Evolutionary conservation across 2,888 invertebrate species (phyloP).

Genomic region (Podabrus alpinus): DNA sequence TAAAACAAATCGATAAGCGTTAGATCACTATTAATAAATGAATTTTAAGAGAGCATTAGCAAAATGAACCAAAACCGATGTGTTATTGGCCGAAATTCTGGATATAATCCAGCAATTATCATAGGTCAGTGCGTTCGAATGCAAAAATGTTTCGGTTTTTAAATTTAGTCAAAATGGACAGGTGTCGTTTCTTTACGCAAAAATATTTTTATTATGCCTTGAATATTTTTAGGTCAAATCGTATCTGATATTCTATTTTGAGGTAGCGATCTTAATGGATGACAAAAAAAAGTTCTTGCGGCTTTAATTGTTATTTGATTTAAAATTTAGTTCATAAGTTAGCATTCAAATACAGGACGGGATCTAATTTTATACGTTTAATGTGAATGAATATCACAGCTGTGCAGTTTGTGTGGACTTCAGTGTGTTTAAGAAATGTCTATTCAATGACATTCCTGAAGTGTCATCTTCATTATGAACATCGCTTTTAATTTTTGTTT

Average conservation of each 20-base stretch:
- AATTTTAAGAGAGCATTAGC: not conserved
- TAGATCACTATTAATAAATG: not conserved
- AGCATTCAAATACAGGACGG: slow-evolving; percentile 39
- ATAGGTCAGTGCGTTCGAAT: slow-evolving; percentile 24
- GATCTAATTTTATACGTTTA: slow-evolving; percentile 38
- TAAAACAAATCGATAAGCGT: slow-evolving; percentile 10
- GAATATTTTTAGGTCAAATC: not conserved
- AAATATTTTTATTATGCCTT: not conserved
- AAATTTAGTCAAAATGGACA: slow-evolving; percentile 6
- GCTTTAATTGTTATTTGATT: not conserved
- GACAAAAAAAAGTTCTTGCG: not conserved
- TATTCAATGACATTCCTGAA: slow-evolving; percentile 40
- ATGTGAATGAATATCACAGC: slow-evolving; percentile 41
- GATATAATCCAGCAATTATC: slow-evolving; percentile 26
- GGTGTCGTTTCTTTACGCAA: not conserved
- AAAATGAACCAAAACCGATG: not conserved
- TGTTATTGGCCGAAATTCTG: slow-evolving; percentile 3
- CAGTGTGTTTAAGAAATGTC: slow-evolving; percentile 29
- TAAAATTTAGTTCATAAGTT: slow-evolving; percentile 37
- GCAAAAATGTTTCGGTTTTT: slow-evolving; percentile 13
- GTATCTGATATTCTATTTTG: not conserved
- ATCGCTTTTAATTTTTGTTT: not conserved
- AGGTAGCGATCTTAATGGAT: not conserved
- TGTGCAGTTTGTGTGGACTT: slow-evolving; percentile 33
- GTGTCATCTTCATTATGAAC: slow-evolving; percentile 26